phyloP scores from a whole-genome alignment of 2,113 vertebrate genomes.

The Protobothrops mucrosquamatus region DNA sequence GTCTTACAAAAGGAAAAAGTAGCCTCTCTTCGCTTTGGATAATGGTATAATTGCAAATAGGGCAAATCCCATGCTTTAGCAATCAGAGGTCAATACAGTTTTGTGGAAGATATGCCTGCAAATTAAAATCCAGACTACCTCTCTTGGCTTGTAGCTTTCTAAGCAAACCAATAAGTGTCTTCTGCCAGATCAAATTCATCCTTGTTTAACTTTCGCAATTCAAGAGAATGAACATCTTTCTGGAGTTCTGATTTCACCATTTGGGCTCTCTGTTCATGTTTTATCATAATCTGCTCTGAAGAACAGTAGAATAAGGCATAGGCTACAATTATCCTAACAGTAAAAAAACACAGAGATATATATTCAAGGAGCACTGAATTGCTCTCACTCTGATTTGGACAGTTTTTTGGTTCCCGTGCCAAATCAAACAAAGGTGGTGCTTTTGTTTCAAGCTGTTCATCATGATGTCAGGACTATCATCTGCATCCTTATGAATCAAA shows the following conservation, averaged over 20 bases:
- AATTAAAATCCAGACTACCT: slow-evolving; percentile 47
- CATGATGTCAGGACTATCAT: slow-evolving; percentile 66
- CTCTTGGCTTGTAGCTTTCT: slow-evolving; percentile 45
- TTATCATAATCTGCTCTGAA: neutral
- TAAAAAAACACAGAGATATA: neutral
- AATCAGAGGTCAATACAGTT: slow-evolving; percentile 75
- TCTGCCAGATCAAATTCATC: slow-evolving; percentile 48
- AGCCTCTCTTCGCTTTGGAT: slow-evolving; percentile 61
- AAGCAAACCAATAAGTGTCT: slow-evolving; percentile 44
- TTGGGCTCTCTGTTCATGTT: slow-evolving; percentile 13
- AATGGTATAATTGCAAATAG: slow-evolving; percentile 73
- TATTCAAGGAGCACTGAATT: slow-evolving; percentile 67
- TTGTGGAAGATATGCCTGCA: slow-evolving; percentile 72
- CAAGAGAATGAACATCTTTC: slow-evolving; percentile 45
- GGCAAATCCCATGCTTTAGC: slow-evolving; percentile 69
- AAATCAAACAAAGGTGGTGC: slow-evolving; percentile 63
- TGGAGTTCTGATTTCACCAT: slow-evolving; percentile 44
- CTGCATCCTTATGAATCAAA: slow-evolving; percentile 56
- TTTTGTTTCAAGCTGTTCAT: slow-evolving; percentile 65
- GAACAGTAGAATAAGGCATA: neutral
- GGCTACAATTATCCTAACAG: neutral
- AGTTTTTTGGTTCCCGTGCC: slow-evolving; percentile 47
- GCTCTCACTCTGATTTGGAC: slow-evolving; percentile 70
- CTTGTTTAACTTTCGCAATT: slow-evolving; percentile 51
- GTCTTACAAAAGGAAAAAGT: neutral